Conservation (phyloP, 2,113 vertebrate genomes). For the Rhinolophus sinicus region DNA sequence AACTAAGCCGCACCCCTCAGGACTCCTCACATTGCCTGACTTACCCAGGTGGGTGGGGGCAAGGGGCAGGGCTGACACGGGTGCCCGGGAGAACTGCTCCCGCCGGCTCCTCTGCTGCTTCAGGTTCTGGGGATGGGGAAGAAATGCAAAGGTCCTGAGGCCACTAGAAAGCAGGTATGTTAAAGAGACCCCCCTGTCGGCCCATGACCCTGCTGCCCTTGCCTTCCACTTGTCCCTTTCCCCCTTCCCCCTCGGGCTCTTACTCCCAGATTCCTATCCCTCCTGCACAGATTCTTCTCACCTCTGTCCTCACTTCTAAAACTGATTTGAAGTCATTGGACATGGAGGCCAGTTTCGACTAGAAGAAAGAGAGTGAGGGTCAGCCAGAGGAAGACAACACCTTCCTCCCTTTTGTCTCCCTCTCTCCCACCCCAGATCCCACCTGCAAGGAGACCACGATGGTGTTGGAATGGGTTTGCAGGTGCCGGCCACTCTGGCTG, state of each 20-base stretch:
- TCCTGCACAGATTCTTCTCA: constrained; percentile 75
- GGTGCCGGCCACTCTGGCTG: constrained; percentile 91
- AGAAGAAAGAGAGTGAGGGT: constrained; percentile 59
- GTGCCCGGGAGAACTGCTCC: constrained; percentile 93
- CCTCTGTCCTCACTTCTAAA: constrained; percentile 96
- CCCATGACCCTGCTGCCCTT: background rate
- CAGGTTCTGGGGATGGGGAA: constrained; percentile 87
- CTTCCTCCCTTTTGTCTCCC: background rate
- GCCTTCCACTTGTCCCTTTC: background rate
- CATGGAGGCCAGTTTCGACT: constrained; percentile 96
- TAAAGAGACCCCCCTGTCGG: background rate
- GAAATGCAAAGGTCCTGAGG: constrained; percentile 47
- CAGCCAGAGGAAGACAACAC: background rate
- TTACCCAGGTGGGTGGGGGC: constrained; percentile 92
- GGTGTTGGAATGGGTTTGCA: constrained; percentile 95
- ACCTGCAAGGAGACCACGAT: constrained; percentile 96
- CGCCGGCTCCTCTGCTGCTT: constrained; percentile 94
- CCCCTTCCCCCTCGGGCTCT: background rate
- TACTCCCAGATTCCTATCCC: background rate
- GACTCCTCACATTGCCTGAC: constrained; percentile 3
- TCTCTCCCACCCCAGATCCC: background rate
- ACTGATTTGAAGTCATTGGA: constrained; percentile 97
- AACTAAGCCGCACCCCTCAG: background rate
- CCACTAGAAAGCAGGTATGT: background rate
- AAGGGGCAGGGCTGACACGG: constrained; percentile 87